Base-by-base conservation (phyloP, 2,797 vertebrate genomes). In the Loris lydekkerianus region DNA sequence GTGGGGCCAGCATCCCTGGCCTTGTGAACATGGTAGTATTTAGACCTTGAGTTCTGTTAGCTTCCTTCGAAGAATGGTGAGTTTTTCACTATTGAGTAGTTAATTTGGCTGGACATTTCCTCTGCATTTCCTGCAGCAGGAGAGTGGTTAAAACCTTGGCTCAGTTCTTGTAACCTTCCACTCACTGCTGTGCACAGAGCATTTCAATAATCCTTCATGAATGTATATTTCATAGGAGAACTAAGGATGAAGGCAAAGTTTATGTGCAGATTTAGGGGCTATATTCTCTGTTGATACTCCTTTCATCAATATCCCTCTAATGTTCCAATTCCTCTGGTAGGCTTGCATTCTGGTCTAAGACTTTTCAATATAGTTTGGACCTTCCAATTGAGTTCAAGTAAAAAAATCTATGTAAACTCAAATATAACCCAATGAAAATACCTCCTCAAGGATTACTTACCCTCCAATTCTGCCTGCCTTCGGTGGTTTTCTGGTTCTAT, bases 1-100 rank as follows among this genome's bases (percentile, higher is more conserved):
- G 11, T 34, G 20, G 25, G 67, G 23, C 20, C 13, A 18, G 10
- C 58, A 29, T 67, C 20, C 21, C 75, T 49, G 34, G 20, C 65
- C 80, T 18, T 73, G 10, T 67, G 31, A 80, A 61, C 63, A 72
- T n/a, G 91, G 3, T 29, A 40, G 29, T 58, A 3, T 27, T 63
- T 58, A 70, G 43, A 46, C 14, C 56, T 10, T 25, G 88, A 82
- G 1, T 60, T 93, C 49, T n/a, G 18, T 77, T 37, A 77, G 43
- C 58, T 91, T 89, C 18, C 58, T 90, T 25, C n/a, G 43, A 89
- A 92, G 60, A 86, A 63, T 80, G 46, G 27, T 93, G 72, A 70
- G 9, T 56, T 65, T 92, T 72, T 23, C 40, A 58, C 7, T 37
- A n/a, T 63, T 27, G 72, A 29, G 2, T 73, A 43, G 76, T 81